Base-by-base conservation (phyloP, 1,140 invertebrate species). In the Bombus impatiens region DNA sequence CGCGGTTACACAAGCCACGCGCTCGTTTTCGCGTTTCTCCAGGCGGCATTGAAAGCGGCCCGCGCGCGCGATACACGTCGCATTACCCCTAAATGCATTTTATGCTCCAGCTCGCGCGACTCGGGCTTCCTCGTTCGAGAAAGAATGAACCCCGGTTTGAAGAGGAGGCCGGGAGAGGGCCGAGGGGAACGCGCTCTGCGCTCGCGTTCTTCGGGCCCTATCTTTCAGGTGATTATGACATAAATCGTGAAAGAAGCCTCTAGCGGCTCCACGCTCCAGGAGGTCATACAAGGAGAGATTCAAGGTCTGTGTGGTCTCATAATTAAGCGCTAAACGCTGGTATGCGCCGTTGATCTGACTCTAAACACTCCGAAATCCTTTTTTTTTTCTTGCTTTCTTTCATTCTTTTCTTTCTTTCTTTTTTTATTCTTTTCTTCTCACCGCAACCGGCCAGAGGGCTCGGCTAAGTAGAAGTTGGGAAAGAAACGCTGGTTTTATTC, bases 201-300 rank as follows among this genome's bases (percentile, higher is more conserved):
- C 80, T 59, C 32, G 78, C 80, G 78, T 89, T 67, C 80, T 86
- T 72, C 84, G 84, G 68, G 82, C 80, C 71, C 86, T 91, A 88
- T 92, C 90, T 94, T 93, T 92, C 90, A 89, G 88, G 89, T 93
- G 93, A 93, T 93, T 94, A 93, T 93, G 89, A 93, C 93, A 90
- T 92, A 92, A 94, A 94, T 93, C 92, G 90, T 93, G 91, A 93
- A 94, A 93, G 93, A 93, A 93, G 88, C 87, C 71, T 86, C 84
- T 82, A 80, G 82, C 88, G 83, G 84, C 77, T 83, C 62, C 78
- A 90, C 89, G 90, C 90, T 91, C 83, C 83, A 87, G 90, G 75
- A 86, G 87, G 87, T 86, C 74, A 85, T 13, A 68, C 67, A 74
- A 84, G 75, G 35, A 75, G 80, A 82, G 81, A 85, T 84, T 65